Percentiles rank a stretch among this genome's conserved stretches.
Conservation (phyloP, 1,140 invertebrate genomes). For the Heliconius eleuchia region DNA sequence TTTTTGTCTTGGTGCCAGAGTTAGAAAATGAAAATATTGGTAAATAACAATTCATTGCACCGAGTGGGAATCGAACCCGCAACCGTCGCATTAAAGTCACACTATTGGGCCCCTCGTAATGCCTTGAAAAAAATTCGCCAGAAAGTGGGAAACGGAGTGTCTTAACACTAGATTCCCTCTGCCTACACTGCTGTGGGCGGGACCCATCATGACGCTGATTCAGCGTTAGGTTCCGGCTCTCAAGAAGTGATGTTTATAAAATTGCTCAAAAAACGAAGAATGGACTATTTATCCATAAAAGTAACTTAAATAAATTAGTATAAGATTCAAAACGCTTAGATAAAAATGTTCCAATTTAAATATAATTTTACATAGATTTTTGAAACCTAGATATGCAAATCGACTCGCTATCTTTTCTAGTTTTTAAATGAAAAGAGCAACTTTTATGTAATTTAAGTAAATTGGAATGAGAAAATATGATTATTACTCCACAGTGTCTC, state of each 20-base stretch:
- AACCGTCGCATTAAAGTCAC: no score
- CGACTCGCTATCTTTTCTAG: neutral
- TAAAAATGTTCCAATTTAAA: neutral
- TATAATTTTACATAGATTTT: neutral
- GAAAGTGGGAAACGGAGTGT: neutral
- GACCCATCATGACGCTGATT: neutral
- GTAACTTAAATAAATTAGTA: neutral
- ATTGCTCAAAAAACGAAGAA: neutral
- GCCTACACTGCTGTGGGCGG: no score
- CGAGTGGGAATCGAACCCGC: no score
- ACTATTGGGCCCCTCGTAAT: no score
- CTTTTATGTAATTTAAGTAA: constrained; percentile 2
- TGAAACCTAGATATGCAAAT: constrained; percentile 5
- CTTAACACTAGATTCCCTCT: neutral
- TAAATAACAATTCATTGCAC: no score
- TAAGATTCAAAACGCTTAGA: neutral
- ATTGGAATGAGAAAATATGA: neutral
- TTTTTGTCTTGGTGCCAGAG: no score
- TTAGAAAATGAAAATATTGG: no score
- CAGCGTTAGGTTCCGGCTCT: neutral
- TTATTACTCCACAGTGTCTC: neutral
- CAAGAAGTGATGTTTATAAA: neutral
- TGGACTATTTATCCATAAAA: neutral
- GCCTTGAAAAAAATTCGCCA: no score
- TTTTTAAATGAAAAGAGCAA: constrained; percentile 4